Evolutionary conservation across 2,797 vertebrate species (phyloP), one percentile per base, ranked within the genome.

Genomic region (Gallinago solitaria): DNA sequence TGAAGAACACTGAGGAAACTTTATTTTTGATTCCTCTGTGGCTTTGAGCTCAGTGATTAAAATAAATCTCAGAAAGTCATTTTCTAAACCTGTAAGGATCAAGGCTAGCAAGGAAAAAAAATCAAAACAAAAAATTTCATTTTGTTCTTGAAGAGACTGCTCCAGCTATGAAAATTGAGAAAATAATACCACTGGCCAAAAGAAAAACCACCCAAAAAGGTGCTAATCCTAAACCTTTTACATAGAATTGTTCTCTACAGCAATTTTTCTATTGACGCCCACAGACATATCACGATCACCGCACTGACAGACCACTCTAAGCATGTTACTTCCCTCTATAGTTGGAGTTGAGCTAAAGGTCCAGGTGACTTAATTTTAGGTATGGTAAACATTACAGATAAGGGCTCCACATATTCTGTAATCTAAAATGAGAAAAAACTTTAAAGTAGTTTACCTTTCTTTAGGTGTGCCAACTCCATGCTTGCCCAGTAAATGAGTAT

Each of bases 401-500:
- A 92, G 6, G 16, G 65, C 28, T 84, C 32, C 35, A 82, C 4
- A 20, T 23, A 54, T 27, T 28, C 12, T 9, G 13, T 21, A 75
- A 59, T 17, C 28, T 10, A 87, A 78, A 88, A 60, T 3, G 2
- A 70, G 50, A 95, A 81, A 43, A 6, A 68, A 71, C 30, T 81
- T 54, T 25, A 4, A 70, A 83, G 32, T 23, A 21, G 12, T 89
- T 98, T 99, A 99, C 99, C 99, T 99, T 97, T 99, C 99, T 97
- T 99, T 99, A 21, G 99, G 99, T 86, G 99, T 99, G 56, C 99
- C 99, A 61, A 99, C 98, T 97, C 99, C 99, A 10, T 99, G 99
- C 94, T 99, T 99, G 70, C 99, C 99, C 89, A 99, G 98, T 87
- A 99, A 97, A 95, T 99, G 99, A 68, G 99, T 99, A 97, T 99